Conservation (phyloP, 2,888 invertebrate species). For the Hirtodrosophila duncani region DNA sequence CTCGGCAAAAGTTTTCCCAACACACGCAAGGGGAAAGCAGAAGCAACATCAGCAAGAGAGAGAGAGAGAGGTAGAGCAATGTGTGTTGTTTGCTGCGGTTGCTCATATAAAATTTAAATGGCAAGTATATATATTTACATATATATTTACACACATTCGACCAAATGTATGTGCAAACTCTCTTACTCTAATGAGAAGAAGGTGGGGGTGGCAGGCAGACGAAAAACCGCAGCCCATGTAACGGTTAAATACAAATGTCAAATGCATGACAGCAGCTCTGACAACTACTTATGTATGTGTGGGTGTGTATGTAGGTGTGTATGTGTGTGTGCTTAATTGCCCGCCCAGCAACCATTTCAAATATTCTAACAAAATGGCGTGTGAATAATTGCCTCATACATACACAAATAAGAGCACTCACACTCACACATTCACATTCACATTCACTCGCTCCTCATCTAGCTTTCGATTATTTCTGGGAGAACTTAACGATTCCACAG, state of each 20-base stretch:
- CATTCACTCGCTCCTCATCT: conserved; percentile 12
- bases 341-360: conserved; percentile 34
- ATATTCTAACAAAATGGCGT: conserved; percentile 43
- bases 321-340: conserved; percentile 33
- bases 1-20: conserved; percentile 42
- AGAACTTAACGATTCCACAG: conserved; percentile 43
- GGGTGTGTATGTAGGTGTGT: background rate
- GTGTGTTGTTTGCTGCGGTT: conserved; percentile 23
- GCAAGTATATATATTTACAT: conserved; percentile 12
- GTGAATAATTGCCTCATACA: conserved; percentile 41
- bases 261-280: conserved; percentile 21
- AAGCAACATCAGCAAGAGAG: conserved; percentile 8
- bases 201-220: conserved; percentile 13
- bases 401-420: conserved; percentile 18
- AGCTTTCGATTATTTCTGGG: conserved; percentile 35
- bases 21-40: too few relatives aligned
- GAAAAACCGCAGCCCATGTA: conserved; percentile 37
- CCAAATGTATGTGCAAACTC: background rate
- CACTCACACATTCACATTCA: conserved; percentile 6
- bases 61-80: background rate
- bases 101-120: conserved; percentile 56
- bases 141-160: conserved; percentile 14
- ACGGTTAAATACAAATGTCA: conserved; percentile 48
- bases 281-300: background rate
- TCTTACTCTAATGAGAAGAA: conserved; percentile 17